Percentiles rank a stretch among this genome's conserved stretches.
phyloP scores from a whole-genome alignment of 2,797 vertebrate species.

The Molossus molossus region DNA sequence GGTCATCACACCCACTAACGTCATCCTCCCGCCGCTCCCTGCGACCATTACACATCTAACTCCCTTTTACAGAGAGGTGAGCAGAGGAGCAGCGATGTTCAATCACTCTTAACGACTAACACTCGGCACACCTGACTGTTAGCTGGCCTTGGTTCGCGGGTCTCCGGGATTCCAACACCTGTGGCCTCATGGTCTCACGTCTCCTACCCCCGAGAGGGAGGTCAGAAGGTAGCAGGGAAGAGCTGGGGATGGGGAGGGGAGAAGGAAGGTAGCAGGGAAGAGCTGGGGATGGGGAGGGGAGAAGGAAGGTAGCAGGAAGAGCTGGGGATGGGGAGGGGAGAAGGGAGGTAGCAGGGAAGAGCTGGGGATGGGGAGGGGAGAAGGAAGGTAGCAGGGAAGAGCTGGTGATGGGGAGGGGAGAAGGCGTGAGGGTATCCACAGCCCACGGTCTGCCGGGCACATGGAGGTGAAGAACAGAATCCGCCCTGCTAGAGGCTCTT shows the following conservation, averaged over 20 bases:
- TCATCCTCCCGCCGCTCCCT: neutral
- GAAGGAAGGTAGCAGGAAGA: too few species aligned
- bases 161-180: neutral
- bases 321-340: neutral
- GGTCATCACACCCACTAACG: neutral
- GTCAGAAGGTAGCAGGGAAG: accelerated
- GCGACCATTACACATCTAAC: neutral
- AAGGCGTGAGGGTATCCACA: accelerated
- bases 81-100: neutral
- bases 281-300: neutral
- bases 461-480: neutral
- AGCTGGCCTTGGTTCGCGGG: neutral
- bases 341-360: accelerated
- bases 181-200: neutral
- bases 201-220: too few species aligned
- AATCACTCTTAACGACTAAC: neutral
- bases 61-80: neutral
- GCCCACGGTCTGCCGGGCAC: accelerated
- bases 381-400: too few species aligned
- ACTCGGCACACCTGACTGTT: neutral
- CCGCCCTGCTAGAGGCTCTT: accelerated
- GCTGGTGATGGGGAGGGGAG: accelerated
- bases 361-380: neutral
- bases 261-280: accelerated
- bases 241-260: neutral